phyloP scores from a whole-genome alignment of 1,140 invertebrate species.

The Drosophila takahashii region DNA sequence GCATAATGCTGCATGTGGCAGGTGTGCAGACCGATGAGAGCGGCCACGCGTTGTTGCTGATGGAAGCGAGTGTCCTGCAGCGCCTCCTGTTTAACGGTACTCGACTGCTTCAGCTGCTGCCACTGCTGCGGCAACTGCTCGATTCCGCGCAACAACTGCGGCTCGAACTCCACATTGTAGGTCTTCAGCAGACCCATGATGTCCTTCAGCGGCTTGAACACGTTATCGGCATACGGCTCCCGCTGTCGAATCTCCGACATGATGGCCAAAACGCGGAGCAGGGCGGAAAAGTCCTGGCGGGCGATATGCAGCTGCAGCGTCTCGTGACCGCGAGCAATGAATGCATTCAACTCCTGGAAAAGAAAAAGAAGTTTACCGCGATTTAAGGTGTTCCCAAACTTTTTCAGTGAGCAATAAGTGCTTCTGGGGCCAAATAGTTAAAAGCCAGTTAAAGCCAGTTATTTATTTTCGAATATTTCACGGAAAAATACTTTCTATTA shows the following conservation, averaged over 20 bases:
- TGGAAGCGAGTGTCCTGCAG: conserved; percentile 89
- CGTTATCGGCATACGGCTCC: conserved; percentile 87
- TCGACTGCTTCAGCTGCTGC: conserved; percentile 94
- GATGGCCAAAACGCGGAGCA: conserved; percentile 85
- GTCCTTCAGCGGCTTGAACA: conserved; percentile 94
- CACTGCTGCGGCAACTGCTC: conserved; percentile 94
- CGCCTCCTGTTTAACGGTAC: conserved; percentile 92
- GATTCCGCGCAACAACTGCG: conserved; percentile 85
- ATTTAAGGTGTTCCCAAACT: neutral
- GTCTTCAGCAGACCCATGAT: conserved; percentile 90
- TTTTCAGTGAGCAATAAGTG: neutral
- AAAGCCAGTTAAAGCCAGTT: neutral
- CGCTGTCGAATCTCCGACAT: conserved; percentile 87
- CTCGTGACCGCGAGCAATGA: conserved; percentile 87
- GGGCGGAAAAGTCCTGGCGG: conserved; percentile 88
- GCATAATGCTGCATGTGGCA: conserved; percentile 89
- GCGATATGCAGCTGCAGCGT: conserved; percentile 86
- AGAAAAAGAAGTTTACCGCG: conserved; percentile 40
- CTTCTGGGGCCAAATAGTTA: neutral
- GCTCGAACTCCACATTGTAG: conserved; percentile 90
- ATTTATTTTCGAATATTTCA: neutral
- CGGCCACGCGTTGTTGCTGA: conserved; percentile 90
- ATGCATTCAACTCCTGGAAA: conserved; percentile 86
- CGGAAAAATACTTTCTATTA: neutral
- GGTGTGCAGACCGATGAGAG: conserved; percentile 91